Conservation (phyloP, 2,888 invertebrate species). For the Fragum whitleyi region DNA sequence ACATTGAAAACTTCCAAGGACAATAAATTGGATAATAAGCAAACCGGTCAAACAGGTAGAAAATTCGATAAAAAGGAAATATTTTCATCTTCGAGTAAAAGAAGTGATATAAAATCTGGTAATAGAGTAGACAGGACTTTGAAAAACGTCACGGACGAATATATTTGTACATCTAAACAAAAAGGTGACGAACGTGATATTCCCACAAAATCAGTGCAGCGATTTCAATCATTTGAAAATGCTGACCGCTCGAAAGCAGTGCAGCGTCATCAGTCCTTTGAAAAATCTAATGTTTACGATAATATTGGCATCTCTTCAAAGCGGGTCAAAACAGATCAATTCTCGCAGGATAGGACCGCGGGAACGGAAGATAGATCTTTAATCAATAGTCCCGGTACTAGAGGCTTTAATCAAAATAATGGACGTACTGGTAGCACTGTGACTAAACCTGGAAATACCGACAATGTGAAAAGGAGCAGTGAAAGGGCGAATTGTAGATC, state of each 20-base stretch:
- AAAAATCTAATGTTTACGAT: constrained; percentile 6
- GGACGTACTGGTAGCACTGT: constrained; percentile 5
- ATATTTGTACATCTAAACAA: too few species aligned
- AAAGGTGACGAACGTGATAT: too few species aligned
- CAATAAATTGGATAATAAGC: too few species aligned
- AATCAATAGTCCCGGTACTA: constrained; percentile 2
- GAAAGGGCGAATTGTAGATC: not conserved
- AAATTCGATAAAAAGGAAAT: too few species aligned
- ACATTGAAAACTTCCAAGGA: too few species aligned
- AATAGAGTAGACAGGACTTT: too few species aligned
- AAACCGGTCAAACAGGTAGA: too few species aligned
- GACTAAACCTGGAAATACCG: not conserved
- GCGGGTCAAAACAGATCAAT: constrained; percentile 40
- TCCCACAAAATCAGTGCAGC: not conserved
- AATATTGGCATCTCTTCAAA: constrained; percentile 18
- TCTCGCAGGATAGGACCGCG: constrained; percentile 37
- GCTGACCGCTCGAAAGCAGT: not conserved
- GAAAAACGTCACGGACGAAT: too few species aligned
- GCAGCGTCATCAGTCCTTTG: not conserved
- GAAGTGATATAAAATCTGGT: too few species aligned
- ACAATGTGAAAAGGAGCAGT: constrained; percentile 2
- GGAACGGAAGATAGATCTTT: constrained; percentile 36
- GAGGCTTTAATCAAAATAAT: constrained; percentile 24
- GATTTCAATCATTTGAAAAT: not conserved
- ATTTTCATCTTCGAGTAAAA: too few species aligned